phyloP scores from a whole-genome alignment of 1,140 invertebrate species.

The Galendromus occidentalis region DNA sequence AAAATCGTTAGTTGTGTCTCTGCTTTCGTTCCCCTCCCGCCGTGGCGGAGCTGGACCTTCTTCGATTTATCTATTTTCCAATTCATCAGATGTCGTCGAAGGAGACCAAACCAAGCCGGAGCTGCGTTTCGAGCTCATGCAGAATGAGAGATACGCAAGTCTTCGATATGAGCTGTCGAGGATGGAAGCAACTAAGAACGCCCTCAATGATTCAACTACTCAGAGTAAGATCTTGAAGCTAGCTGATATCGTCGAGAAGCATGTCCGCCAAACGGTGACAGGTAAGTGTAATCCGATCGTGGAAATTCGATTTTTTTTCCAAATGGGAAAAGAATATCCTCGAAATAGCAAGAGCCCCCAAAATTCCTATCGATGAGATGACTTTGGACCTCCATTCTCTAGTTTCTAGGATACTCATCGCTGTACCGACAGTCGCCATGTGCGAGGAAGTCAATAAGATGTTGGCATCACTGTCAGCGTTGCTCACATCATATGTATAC shows the following conservation, averaged over 20 bases:
- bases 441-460: constrained; percentile 9
- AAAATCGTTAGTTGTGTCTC: no score
- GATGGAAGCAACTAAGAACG: no score
- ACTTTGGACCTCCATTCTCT: no score
- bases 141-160: not conserved
- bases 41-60: no score
- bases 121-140: not conserved
- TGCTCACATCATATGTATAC: not conserved
- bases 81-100: no score
- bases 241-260: not conserved
- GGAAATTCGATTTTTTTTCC: not conserved
- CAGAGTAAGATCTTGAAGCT: not conserved
- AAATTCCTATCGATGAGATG: no score
- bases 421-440: not conserved
- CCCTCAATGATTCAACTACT: not conserved
- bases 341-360: no score
- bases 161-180: no score
- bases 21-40: no score
- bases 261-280: not conserved
- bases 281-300: not conserved
- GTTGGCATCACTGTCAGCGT: not conserved
- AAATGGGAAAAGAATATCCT: not conserved
- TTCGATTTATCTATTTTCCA: no score
- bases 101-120: not conserved
- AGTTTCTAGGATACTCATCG: not conserved